Evolutionary conservation across 2,797 vertebrate genomes (phyloP).

Genomic region (Brachyalestes nurse): DNA sequence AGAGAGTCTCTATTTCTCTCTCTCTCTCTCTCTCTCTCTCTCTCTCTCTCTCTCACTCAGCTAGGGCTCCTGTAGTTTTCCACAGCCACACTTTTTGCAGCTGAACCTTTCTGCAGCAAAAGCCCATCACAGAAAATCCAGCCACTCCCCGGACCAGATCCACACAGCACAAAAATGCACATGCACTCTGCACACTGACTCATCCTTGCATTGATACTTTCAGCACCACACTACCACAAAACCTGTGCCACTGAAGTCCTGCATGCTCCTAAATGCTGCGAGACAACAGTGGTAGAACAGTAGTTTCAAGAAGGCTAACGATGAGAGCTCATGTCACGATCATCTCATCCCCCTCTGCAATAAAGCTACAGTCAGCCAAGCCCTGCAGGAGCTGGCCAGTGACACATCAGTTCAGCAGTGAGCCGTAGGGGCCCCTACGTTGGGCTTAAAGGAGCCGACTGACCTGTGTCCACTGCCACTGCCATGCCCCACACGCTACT

Average conservation of each 20-base stretch:
- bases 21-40: slow-evolving; percentile 33
- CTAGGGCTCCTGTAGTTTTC: slow-evolving; percentile 57
- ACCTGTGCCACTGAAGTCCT: neutral
- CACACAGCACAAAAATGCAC: slow-evolving; percentile 25
- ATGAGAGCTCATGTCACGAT: slow-evolving; percentile 15
- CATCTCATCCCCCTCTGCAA: slow-evolving; percentile 8
- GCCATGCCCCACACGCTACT: slow-evolving; percentile 79
- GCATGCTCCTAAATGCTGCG: slow-evolving; percentile 12
- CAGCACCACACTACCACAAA: slow-evolving; percentile 14
- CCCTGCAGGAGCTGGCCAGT: slow-evolving; percentile 11
- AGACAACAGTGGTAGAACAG: slow-evolving; percentile 16
- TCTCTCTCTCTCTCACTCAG: slow-evolving; percentile 17
- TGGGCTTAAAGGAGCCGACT: slow-evolving; percentile 72
- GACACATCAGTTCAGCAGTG: slow-evolving; percentile 33
- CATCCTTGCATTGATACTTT: neutral
- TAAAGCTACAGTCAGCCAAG: slow-evolving; percentile 18
- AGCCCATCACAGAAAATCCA: slow-evolving; percentile 67
- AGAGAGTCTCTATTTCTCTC: slow-evolving; percentile 47
- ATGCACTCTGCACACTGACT: slow-evolving; percentile 32
- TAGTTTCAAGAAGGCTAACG: slow-evolving; percentile 14
- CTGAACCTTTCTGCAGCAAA: slow-evolving; percentile 75
- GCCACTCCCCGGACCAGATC: slow-evolving; percentile 73
- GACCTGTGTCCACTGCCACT: slow-evolving; percentile 88
- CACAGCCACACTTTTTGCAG: slow-evolving; percentile 51
- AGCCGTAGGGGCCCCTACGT: slow-evolving; percentile 63